Conservation (phyloP, 2,888 invertebrate genomes). For the Heliconius ethilla region DNA sequence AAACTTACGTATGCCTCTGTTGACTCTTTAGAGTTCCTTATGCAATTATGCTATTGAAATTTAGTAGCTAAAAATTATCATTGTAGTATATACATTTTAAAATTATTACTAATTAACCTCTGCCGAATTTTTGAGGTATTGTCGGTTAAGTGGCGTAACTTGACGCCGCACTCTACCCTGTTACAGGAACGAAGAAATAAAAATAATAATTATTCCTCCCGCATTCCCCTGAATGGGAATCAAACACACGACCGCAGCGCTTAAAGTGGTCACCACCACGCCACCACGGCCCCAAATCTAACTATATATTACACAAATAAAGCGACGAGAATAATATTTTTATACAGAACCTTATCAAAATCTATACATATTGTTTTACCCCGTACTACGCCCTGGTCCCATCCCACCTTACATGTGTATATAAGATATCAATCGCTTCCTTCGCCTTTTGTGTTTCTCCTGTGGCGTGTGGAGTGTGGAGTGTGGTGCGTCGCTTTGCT, state of each 20-base stretch:
- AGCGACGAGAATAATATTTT: not conserved
- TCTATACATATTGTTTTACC: conserved; percentile 13
- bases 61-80: too few species aligned
- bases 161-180: too few species aligned
- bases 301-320: too few species aligned
- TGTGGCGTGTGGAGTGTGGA: conserved; percentile 17
- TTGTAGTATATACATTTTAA: too few species aligned
- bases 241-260: too few species aligned
- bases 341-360: conserved; percentile 17
- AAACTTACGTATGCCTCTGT: conserved; percentile 26
- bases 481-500: conserved; percentile 23
- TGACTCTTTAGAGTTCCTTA: conserved; percentile 15
- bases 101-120: too few species aligned
- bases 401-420: conserved; percentile 28
- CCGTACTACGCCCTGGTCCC: conserved; percentile 8
- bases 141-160: too few species aligned
- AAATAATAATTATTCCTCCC: too few species aligned
- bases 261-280: too few species aligned
- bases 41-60: not conserved
- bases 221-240: too few species aligned
- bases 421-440: conserved; percentile 24
- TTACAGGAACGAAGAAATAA: too few species aligned
- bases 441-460: conserved; percentile 35
- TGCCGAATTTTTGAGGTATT: too few species aligned
- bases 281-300: not conserved